These are phyloP conservation scores for Rhinoraja longicauda DNA, from an alignment of 2,797 vertebrate species.

Conservation along the genomic window DNA sequence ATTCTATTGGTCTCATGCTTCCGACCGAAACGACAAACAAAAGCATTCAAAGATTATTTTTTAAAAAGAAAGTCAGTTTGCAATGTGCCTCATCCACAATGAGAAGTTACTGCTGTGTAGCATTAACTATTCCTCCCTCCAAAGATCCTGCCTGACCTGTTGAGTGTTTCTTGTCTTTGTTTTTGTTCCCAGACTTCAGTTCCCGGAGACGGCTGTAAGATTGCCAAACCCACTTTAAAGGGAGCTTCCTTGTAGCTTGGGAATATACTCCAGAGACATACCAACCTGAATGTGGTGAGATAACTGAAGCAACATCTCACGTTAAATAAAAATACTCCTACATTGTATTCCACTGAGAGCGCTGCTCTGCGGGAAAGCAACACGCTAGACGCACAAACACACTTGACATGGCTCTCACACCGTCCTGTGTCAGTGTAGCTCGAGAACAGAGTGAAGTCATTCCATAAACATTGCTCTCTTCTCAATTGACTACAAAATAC, in stretches of 20 bases:
- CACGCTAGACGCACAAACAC: not conserved
- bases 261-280: not conserved
- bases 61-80: no score
- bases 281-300: not conserved
- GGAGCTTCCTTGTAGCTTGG: not conserved
- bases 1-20: not conserved
- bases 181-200: not conserved
- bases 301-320: not conserved
- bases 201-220: not conserved
- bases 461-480: not conserved
- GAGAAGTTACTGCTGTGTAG: no score
- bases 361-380: not conserved
- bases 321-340: not conserved
- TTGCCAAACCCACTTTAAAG: not conserved
- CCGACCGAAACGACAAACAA: not conserved
- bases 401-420: no score
- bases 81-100: not conserved
- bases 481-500: no score
- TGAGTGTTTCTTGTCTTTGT: no score
- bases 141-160: no score
- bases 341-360: not conserved
- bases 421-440: not conserved
- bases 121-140: no score
- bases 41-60: not conserved
- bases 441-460: not conserved